Evolutionary conservation across 2,113 vertebrate species (phyloP), one percentile per base, ranked within the genome.

Genomic region (Puffinus mauretanicus): DNA sequence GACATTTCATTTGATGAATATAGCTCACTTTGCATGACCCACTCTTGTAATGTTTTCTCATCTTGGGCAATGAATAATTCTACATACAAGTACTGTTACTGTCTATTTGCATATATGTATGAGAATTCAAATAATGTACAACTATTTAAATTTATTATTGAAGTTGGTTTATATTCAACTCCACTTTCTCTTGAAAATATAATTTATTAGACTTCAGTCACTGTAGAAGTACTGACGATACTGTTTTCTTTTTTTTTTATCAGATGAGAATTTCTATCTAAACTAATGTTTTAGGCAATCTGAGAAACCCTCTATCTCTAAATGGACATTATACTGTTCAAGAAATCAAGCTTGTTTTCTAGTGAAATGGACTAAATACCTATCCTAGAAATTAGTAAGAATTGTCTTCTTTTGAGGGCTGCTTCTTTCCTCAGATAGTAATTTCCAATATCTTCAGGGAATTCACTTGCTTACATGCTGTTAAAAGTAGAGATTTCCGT

Each of bases 1-100:
- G 87, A 61, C 36, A 42, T 95, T 93, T 92, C 19, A 30, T 96
- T 79, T 94, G 49, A 90, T 80, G 62, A 73, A 65, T 89, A 70
- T 58, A 69, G 4, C 25, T 72, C 49, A 79, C 61, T 96, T 94
- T 93, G 5, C 40, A 34, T 42, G 77, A 36, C 25, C 49, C 30
- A 65, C 9, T 82, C 62, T 38, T 69, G 57, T 61, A 72, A 75
- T 24, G 52, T 12, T 64, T 38, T 67, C 71, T 83, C 12, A 54
- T 82, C 15, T 54, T 86, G 52, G 38, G 17, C 49, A 95, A 64
- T 26, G 40, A 79, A 72, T 79, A 78, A 9, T 88, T 95, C 57
- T 18, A 60, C 16, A 34, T 76, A 47, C 15, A 85, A 61, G 14
- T 91, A 61, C 18, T 72, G 8, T 79, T 76, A 19, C 34, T 87